Percentiles rank a stretch among this genome's conserved stretches.
These are phyloP conservation scores for Pyrrhosoma nymphula DNA, from an alignment of 2,888 invertebrate species.

Conservation along the genomic window DNA sequence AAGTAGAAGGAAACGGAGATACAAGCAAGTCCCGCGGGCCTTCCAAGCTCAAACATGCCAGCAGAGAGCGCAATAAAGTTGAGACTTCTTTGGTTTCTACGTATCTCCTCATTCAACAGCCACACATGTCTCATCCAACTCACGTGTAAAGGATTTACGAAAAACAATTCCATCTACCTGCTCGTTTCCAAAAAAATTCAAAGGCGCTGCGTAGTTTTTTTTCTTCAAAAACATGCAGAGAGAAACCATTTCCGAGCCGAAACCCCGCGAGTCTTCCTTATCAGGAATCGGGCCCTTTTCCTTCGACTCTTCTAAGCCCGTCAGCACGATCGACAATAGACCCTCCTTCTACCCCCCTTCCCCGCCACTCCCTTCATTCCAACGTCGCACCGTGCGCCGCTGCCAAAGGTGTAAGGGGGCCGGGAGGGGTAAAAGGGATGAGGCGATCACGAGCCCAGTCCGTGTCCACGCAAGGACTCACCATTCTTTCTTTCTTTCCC, in stretches of 20 bases:
- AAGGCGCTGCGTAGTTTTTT: background rate
- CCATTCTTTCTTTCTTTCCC: conserved; percentile 2
- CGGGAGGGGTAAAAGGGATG: conserved; percentile 20
- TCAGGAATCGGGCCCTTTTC: too few species aligned
- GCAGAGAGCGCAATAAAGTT: too few species aligned
- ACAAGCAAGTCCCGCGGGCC: too few species aligned
- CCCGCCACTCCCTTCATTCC: background rate
- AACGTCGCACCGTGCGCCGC: background rate
- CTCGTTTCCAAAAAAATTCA: background rate
- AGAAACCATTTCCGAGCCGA: background rate
- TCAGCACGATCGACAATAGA: too few species aligned
- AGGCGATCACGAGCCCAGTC: conserved; percentile 51
- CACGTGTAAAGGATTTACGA: too few species aligned
- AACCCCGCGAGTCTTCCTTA: background rate
- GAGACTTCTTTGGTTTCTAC: too few species aligned
- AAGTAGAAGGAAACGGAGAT: too few species aligned
- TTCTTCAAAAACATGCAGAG: background rate
- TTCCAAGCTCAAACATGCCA: background rate
- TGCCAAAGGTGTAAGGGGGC: background rate
- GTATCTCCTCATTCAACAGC: too few species aligned
- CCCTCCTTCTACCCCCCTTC: background rate
- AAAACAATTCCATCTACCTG: too few species aligned
- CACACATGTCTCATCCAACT: too few species aligned
- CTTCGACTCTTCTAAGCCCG: too few species aligned
- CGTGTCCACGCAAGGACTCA: conserved; percentile 60